Conservation (phyloP, 2,113 vertebrate species). For the Pseudonaja textilis region DNA sequence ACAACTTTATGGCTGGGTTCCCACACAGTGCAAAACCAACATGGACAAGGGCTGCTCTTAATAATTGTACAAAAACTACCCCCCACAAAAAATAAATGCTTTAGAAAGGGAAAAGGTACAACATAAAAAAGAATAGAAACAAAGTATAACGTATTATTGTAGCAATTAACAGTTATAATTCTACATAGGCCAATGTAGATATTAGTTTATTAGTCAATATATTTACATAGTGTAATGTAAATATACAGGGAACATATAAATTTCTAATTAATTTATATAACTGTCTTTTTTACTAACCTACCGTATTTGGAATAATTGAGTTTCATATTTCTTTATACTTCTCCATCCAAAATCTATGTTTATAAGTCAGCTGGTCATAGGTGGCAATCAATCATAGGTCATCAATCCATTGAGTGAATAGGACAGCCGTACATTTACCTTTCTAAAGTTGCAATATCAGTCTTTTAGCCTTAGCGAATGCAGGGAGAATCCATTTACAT, state of each 20-base stretch:
- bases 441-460: background rate
- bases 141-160: background rate
- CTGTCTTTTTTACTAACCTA: background rate
- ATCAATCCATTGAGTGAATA: background rate
- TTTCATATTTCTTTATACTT: background rate
- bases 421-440: background rate
- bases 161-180: background rate
- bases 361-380: background rate
- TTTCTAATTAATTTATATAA: background rate
- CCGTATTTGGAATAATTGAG: background rate
- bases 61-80: background rate
- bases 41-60: background rate
- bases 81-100: background rate
- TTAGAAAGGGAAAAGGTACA: background rate
- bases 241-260: background rate
- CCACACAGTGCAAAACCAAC: background rate
- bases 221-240: background rate
- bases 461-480: background rate
- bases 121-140: background rate
- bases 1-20: background rate
- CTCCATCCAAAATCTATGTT: background rate
- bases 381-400: background rate
- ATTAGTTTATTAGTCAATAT: background rate
- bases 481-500: background rate
- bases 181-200: background rate